phyloP scores from a whole-genome alignment of 2,888 invertebrate genomes.

The Eilema griseolum region DNA sequence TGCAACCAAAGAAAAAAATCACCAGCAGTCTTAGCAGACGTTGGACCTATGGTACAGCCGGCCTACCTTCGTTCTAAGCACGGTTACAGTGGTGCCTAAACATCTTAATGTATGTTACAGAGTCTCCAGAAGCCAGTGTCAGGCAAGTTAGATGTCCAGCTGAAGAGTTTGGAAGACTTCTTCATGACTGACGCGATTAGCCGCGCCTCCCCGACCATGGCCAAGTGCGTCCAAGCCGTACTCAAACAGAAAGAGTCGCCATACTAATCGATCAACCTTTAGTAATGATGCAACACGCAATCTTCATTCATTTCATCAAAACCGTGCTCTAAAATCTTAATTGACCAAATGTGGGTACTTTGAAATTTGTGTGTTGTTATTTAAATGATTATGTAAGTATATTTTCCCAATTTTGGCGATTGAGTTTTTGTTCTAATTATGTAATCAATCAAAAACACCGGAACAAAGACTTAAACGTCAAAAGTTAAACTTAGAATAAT shows the following conservation, averaged over 20 bases:
- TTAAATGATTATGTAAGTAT: conserved; percentile 45
- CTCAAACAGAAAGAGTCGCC: conserved; percentile 89
- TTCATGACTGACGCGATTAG: conserved; percentile 99
- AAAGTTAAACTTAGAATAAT: conserved; percentile 49
- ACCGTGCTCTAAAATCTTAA: background rate
- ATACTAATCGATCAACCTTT: conserved; percentile 59
- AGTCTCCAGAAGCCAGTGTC: conserved; percentile 82
- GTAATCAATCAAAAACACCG: too few relatives aligned
- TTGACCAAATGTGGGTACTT: background rate
- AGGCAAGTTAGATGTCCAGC: conserved; percentile 89
- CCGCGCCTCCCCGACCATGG: conserved; percentile 99
- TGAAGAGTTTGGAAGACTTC: conserved; percentile 93
- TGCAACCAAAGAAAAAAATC: too few relatives aligned
- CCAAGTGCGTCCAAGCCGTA: conserved; percentile 98
- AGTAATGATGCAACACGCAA: conserved; percentile 39
- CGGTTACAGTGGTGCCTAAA: background rate
- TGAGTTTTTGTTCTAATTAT: conserved; percentile 44
- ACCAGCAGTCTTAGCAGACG: too few relatives aligned
- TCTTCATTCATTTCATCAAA: background rate
- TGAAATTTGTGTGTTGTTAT: conserved; percentile 41
- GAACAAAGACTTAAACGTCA: conserved; percentile 17
- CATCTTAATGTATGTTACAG: conserved; percentile 53
- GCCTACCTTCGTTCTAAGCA: background rate
- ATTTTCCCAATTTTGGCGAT: conserved; percentile 58
- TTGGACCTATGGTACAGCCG: background rate